These are phyloP conservation scores for Lepidocyrtinus sp. DNA, from an alignment of 2,888 invertebrate genomes.

Conservation along the genomic window DNA sequence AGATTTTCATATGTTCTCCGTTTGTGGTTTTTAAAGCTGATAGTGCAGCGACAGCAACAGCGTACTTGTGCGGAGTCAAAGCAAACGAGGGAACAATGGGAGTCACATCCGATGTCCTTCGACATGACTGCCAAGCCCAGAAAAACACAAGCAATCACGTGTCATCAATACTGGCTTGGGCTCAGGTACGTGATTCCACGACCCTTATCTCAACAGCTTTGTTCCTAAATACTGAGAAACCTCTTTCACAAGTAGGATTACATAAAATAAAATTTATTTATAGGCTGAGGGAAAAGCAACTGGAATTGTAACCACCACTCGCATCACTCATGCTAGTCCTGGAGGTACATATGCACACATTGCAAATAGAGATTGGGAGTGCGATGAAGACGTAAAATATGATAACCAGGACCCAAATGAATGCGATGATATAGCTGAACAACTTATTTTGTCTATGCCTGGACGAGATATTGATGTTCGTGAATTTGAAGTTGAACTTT, in stretches of 20 bases:
- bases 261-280: neutral
- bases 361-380: conserved; percentile 82
- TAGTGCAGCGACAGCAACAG: conserved; percentile 76
- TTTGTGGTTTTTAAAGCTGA: conserved; percentile 41
- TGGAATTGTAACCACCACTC: conserved; percentile 67
- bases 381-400: conserved; percentile 78
- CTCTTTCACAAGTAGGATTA: neutral
- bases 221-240: no score
- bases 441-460: conserved; percentile 84
- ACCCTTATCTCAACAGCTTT: neutral
- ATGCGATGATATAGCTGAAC: conserved; percentile 89
- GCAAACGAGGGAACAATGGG: conserved; percentile 85
- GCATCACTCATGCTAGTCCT: conserved; percentile 67
- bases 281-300: conserved; percentile 76
- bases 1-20: no score
- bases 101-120: conserved; percentile 78
- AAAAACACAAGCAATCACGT: conserved; percentile 49
- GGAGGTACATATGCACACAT: conserved; percentile 73
- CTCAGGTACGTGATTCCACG: conserved; percentile 58
- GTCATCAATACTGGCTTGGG: conserved; percentile 65
- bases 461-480: conserved; percentile 84
- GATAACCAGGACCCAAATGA: conserved; percentile 66
- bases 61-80: conserved; percentile 85
- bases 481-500: conserved; percentile 68
- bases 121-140: conserved; percentile 57